These are phyloP conservation scores for Champsocephalus gunnari DNA, from an alignment of 2,797 vertebrate genomes.

Conservation along the genomic window DNA sequence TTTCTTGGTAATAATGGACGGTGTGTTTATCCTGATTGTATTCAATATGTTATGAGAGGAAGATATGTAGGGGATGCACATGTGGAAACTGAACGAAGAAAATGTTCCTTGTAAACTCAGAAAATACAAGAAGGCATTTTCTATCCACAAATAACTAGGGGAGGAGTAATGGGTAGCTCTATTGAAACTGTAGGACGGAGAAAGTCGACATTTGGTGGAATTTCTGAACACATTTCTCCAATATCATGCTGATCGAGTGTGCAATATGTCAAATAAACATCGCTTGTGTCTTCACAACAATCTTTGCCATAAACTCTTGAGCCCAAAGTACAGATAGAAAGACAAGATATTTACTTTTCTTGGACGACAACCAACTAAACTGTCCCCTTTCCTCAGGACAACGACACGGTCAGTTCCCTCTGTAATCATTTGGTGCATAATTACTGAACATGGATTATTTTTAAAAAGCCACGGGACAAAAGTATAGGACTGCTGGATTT, in stretches of 20 bases:
- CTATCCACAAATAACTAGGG: too few species aligned
- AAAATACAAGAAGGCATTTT: too few species aligned
- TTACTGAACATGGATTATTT: constrained; percentile 45
- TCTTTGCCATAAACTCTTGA: constrained; percentile 8
- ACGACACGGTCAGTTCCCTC: constrained; percentile 42
- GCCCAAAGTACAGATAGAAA: constrained; percentile 8
- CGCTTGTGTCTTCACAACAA: neutral
- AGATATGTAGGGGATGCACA: too few species aligned
- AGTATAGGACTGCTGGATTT: neutral
- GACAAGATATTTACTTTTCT: constrained; percentile 14
- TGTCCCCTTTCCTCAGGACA: constrained; percentile 22
- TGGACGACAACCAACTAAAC: constrained; percentile 16
- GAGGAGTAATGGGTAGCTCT: neutral
- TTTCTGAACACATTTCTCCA: neutral
- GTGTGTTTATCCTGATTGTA: too few species aligned
- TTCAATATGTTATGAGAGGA: too few species aligned
- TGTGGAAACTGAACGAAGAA: too few species aligned
- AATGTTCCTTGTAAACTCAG: too few species aligned
- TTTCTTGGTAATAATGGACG: too few species aligned
- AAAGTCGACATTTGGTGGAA: neutral
- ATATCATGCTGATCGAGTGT: neutral
- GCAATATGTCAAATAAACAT: neutral
- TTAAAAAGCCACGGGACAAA: constrained; percentile 29
- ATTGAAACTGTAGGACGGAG: neutral
- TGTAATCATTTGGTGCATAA: constrained; percentile 57